Evolutionary conservation across 2,113 vertebrate genomes (phyloP).

Genomic region (Meriones unguiculatus): DNA sequence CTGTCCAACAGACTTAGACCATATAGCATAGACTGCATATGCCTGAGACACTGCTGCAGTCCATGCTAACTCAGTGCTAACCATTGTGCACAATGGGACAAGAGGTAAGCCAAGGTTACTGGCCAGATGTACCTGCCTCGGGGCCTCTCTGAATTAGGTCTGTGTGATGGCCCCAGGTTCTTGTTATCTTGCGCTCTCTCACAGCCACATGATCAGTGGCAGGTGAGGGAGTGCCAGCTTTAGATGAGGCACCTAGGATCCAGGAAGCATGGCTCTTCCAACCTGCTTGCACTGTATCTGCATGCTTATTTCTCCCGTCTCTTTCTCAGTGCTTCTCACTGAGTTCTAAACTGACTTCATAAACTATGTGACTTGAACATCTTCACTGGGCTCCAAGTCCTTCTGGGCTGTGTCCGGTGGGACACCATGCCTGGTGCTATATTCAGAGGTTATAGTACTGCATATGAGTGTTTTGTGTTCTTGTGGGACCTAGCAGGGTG

Average conservation of each 20-base stretch:
- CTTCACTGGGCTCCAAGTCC: not conserved
- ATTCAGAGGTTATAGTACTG: not conserved
- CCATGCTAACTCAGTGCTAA: not conserved
- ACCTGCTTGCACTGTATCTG: not conserved
- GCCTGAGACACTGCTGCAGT: not conserved
- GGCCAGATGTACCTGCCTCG: not conserved
- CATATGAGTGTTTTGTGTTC: not conserved
- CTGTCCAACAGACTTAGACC: not conserved
- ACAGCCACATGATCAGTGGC: not conserved
- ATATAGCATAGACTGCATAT: not conserved
- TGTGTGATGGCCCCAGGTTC: not conserved
- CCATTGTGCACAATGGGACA: not conserved
- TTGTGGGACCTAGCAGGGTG: not conserved
- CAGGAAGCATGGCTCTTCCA: not conserved
- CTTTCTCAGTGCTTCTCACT: not conserved
- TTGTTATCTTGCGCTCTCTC: not conserved
- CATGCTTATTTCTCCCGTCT: not conserved
- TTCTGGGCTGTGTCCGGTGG: constrained; percentile 2
- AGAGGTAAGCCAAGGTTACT: not conserved
- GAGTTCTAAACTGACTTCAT: constrained; percentile 45
- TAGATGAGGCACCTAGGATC: not conserved
- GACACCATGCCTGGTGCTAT: not conserved
- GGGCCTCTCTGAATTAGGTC: not conserved
- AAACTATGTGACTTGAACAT: not conserved
- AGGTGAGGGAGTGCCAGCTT: not conserved